Percentiles rank a stretch among this genome's conserved stretches.
phyloP scores from a whole-genome alignment of 2,797 vertebrate species.

The Artibeus lituratus region DNA sequence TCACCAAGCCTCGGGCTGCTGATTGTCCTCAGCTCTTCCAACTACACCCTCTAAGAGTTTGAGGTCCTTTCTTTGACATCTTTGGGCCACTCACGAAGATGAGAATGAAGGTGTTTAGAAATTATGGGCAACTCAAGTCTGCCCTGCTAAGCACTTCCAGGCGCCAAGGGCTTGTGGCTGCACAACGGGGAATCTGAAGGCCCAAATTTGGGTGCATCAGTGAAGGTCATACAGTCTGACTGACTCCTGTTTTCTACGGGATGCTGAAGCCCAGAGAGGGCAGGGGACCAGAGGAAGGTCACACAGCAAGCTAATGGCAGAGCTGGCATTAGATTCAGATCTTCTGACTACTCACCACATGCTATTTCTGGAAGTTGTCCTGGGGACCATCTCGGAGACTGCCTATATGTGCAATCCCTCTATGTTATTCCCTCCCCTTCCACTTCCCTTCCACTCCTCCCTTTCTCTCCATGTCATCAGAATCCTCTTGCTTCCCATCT shows the following conservation, averaged over 20 bases:
- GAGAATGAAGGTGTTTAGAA: not conserved
- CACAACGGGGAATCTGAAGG: not conserved
- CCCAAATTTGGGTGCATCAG: not conserved
- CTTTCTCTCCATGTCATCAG: not conserved
- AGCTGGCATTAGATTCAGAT: not conserved
- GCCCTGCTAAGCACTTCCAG: not conserved
- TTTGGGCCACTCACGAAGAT: not conserved
- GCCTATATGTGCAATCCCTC: not conserved
- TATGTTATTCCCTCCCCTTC: not conserved
- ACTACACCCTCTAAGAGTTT: not conserved
- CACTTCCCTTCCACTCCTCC: not conserved
- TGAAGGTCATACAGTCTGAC: not conserved
- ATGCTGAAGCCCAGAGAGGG: not conserved
- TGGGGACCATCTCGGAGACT: not conserved
- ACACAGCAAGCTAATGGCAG: not conserved
- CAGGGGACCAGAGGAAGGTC: not conserved
- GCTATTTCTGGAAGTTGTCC: not conserved
- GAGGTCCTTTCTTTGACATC: not conserved
- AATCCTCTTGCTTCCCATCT: not conserved
- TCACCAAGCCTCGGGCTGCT: not conserved
- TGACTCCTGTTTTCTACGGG: not conserved
- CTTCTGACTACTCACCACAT: not conserved
- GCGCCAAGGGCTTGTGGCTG: not conserved
- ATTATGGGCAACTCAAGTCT: not conserved
- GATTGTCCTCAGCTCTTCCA: not conserved